These are phyloP conservation scores for Rhogogaster chlorosoma DNA, from an alignment of 2,888 invertebrate genomes.

Conservation along the genomic window DNA sequence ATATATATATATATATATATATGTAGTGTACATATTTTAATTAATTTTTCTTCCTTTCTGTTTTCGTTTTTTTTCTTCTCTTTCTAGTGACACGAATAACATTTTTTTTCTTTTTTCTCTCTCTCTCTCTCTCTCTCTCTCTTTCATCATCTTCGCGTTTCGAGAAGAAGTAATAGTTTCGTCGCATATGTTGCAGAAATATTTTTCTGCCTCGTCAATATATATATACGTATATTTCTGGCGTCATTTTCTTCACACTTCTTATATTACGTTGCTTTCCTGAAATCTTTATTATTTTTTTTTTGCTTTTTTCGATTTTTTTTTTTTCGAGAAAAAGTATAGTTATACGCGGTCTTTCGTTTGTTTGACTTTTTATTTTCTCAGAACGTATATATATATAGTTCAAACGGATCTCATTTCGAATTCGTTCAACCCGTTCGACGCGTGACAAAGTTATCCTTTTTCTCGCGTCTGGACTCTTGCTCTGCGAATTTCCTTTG, in stretches of 20 bases:
- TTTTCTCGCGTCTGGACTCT: neutral
- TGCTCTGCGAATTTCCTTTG: neutral
- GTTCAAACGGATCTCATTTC: conserved; percentile 6
- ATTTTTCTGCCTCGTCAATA: no score
- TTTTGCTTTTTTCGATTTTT: no score
- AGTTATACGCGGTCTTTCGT: neutral
- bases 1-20: neutral
- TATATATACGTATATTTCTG: no score
- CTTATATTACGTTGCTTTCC: no score
- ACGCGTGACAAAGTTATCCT: neutral
- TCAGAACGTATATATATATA: neutral
- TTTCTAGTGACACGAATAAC: no score
- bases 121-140: neutral
- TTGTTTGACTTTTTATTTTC: neutral
- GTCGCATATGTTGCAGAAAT: no score
- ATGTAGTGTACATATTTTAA: neutral
- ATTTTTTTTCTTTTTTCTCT: neutral
- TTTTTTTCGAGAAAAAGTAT: neutral
- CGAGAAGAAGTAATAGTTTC: no score
- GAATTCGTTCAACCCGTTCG: neutral
- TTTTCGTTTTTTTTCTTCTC: neutral
- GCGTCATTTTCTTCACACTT: no score
- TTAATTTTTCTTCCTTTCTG: neutral
- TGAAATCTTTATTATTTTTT: no score
- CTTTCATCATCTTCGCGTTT: no score